Conservation (phyloP, 2,888 invertebrate species). For the Dynastes hyllus region DNA sequence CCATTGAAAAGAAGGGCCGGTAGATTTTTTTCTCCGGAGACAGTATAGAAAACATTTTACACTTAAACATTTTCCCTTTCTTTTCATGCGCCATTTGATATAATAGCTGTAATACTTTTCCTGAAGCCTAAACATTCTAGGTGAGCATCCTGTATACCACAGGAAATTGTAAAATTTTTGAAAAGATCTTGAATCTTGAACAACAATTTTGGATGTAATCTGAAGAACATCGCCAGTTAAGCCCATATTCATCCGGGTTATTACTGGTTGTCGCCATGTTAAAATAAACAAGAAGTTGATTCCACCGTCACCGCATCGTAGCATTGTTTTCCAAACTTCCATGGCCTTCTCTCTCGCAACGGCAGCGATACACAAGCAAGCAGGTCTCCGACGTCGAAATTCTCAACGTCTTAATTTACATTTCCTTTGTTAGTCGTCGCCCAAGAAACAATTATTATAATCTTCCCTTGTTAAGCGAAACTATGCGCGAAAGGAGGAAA, state of each 20-base stretch:
- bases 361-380: slow-evolving; percentile 1
- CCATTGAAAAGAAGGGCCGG: too few relatives aligned
- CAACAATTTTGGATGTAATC: too few relatives aligned
- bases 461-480: slow-evolving; percentile 57
- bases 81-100: too few relatives aligned
- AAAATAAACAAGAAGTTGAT: slow-evolving; percentile 43
- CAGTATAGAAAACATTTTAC: too few relatives aligned
- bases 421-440: slow-evolving; percentile 60
- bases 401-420: slow-evolving; percentile 59
- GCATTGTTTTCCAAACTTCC: slow-evolving; percentile 23
- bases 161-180: too few relatives aligned
- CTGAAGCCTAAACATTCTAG: too few relatives aligned
- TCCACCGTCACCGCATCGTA: slow-evolving; percentile 15
- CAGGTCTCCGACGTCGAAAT: slow-evolving; percentile 43
- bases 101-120: too few relatives aligned
- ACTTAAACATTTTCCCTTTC: too few relatives aligned
- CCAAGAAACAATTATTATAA: slow-evolving; percentile 62
- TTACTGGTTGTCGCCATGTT: slow-evolving; percentile 25
- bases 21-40: too few relatives aligned
- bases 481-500: slow-evolving; percentile 50
- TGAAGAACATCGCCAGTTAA: not conserved
- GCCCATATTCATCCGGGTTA: slow-evolving; percentile 4
- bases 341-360: slow-evolving; percentile 30
- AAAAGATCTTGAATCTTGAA: too few relatives aligned
- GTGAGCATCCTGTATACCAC: too few relatives aligned